Base-by-base conservation (phyloP, 2,888 invertebrate species). In the Phalera bucephala region DNA sequence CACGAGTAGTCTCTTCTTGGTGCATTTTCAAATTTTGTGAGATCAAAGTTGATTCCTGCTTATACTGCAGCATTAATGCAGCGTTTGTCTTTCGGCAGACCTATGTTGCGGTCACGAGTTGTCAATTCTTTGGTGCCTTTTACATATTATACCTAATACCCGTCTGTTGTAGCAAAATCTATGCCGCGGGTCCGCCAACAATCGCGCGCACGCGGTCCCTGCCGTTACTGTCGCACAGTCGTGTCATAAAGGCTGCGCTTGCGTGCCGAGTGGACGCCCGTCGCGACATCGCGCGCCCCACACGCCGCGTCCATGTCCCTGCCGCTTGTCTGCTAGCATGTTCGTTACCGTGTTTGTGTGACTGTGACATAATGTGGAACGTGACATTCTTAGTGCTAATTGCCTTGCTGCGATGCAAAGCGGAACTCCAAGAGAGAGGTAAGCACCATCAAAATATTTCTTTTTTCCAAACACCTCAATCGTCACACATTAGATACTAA, bases 341-440 rank as follows among this genome's bases (percentile, higher is more conserved):
- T 65, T 61, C 47, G 48, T 59, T 60, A 55, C 61, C 61, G 61
- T 62, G 63, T 61, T 45, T 58, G 51, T 70, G 80, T 75, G 72
- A 73, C 60, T 68, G 80, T 77, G 75, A 61, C 59, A 71, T 52
- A 49, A 81, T 83, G 83, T 75, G 80, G 80, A 74, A 65, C 58
- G 52, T 72, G 42, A 52, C 60, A 40, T 46, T 69, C 15, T 37
- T 76, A 42, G 49, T 72, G 47, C 45, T 72, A 36, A 42, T 72
- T 45, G 54, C 59, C 40, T 51, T 59, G 54, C 55, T 60, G 52
- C 49, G 55, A 44, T 49, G 53, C 48, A 13, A 33, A 22, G 82
- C 80, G 15, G 86, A 84, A 14, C 53, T 86, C 26, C 84, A 86
- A 62, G 87, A 86, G 62, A 73, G 85, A 86, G 87, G 87, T 86